Evolutionary conservation across 2,888 invertebrate genomes (phyloP).

Genomic region (Auanema freiburgensis): DNA sequence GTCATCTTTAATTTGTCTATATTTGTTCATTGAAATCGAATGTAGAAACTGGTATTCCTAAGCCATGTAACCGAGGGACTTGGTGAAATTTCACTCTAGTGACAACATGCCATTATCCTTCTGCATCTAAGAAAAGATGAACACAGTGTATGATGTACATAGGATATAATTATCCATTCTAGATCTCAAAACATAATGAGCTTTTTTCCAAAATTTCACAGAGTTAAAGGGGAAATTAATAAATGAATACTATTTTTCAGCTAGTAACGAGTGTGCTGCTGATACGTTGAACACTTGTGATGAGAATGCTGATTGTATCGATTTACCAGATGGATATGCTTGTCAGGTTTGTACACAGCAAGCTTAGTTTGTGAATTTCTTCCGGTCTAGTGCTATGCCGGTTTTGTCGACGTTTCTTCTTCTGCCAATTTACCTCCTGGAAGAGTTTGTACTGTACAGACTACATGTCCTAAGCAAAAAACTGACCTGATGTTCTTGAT

Average conservation of each 20-base stretch:
- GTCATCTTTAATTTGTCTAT: no score
- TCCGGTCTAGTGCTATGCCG: conserved; percentile 52
- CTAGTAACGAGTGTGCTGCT: conserved; percentile 61
- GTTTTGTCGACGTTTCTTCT: conserved; percentile 63
- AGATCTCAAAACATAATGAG: no score
- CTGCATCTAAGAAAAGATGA: no score
- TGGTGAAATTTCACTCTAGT: no score
- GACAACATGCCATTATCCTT: no score
- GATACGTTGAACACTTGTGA: conserved; percentile 62
- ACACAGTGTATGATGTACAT: no score
- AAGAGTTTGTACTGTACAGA: conserved; percentile 64
- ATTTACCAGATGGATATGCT: conserved; percentile 61
- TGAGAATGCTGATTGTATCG: conserved; percentile 64
- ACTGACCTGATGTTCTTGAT: conserved; percentile 64
- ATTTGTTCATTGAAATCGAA: no score
- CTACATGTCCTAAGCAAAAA: conserved; percentile 61
- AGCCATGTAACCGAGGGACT: no score
- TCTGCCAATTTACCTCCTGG: conserved; percentile 62
- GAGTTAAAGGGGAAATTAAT: neutral
- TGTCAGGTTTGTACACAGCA: conserved; percentile 43
- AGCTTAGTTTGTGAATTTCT: neutral
- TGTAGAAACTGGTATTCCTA: no score
- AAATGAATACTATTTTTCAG: conserved; percentile 28
- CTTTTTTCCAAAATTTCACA: no score
- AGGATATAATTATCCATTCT: no score